A percentile compares a stretch with the other conserved stretches of the same genome.
Evolutionary conservation across 1,140 invertebrate species (phyloP).

Genomic region (Zaprionus gabonicus): DNA sequence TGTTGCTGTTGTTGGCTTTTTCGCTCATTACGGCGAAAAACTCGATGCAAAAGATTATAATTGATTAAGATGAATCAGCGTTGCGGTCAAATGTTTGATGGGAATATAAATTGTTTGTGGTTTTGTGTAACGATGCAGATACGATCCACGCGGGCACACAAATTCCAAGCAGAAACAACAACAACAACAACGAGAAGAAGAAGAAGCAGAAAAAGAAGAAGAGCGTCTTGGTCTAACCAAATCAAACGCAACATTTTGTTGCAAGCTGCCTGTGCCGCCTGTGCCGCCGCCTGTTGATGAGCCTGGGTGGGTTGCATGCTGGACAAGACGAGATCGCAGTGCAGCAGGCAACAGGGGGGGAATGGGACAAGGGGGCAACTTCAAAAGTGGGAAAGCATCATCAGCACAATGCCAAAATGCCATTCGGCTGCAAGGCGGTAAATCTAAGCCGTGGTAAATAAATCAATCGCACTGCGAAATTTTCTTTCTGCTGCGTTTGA

Average conservation of each 20-base stretch:
- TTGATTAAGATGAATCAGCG: conserved; percentile 84
- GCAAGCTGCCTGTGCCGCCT: conserved; percentile 51
- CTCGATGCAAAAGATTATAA: conserved; percentile 80
- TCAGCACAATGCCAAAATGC: conserved; percentile 81
- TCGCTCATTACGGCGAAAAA: conserved; percentile 73
- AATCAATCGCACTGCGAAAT: conserved; percentile 78
- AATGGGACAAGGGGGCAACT: neutral
- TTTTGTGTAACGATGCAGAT: conserved; percentile 79
- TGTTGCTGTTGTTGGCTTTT: conserved; percentile 46
- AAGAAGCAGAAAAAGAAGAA: neutral
- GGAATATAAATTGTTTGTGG: conserved; percentile 84
- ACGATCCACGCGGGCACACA: conserved; percentile 36
- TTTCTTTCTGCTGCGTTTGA: conserved; percentile 67
- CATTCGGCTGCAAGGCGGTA: conserved; percentile 75
- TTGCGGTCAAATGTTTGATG: conserved; percentile 83
- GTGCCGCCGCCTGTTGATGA: conserved; percentile 54
- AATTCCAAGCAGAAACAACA: conserved; percentile 31
- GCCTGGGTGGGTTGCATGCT: conserved; percentile 28
- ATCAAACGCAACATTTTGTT: conserved; percentile 76
- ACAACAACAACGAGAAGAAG: neutral
- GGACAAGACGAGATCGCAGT: conserved; percentile 24
- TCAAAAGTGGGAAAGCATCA: conserved; percentile 61
- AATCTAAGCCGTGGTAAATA: conserved; percentile 83
- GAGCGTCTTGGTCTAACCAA: conserved; percentile 65
- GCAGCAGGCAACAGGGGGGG: conserved; percentile 7